Evolutionary conservation across 1,140 invertebrate species (phyloP).

Genomic region (Listronotus oregonensis): DNA sequence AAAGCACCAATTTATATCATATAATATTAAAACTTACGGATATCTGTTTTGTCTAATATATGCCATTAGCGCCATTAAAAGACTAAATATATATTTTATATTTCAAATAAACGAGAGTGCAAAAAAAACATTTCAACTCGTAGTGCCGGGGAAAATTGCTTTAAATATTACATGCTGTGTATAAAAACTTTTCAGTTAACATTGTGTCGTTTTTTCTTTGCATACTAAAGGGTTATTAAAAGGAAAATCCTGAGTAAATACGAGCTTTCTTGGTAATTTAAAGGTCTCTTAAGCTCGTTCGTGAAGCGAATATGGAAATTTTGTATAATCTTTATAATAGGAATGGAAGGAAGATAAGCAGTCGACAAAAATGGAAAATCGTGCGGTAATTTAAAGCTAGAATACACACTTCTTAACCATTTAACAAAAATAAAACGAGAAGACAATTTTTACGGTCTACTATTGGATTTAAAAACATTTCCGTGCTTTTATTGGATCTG

Average conservation of each 20-base stretch:
- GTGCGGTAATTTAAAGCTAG: slow-evolving; percentile 2
- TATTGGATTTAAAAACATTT: no score
- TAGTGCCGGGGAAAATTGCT: not conserved
- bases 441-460: no score
- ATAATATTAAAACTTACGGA: no score
- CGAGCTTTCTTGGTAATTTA: slow-evolving; percentile 19
- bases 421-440: no score
- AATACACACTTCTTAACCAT: no score
- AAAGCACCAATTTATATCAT: no score
- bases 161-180: slow-evolving; percentile 20
- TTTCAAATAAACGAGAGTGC: no score
- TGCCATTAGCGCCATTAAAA: no score
- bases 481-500: no score
- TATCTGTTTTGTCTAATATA: no score
- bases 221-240: slow-evolving; percentile 33
- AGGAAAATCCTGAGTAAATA: slow-evolving; percentile 29
- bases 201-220: slow-evolving; percentile 12
- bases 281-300: slow-evolving; percentile 23
- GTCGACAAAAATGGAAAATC: slow-evolving; percentile 1
- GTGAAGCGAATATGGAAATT: slow-evolving; percentile 35
- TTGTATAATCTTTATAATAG: slow-evolving; percentile 32
- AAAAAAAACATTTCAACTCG: no score
- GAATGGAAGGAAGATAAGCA: slow-evolving; percentile 27
- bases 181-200: slow-evolving; percentile 14
- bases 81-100: no score